Percentiles rank a stretch among this genome's conserved stretches.
These are phyloP conservation scores for Okapia johnstoni DNA, from an alignment of 2,113 vertebrate species.

Conservation along the genomic window DNA sequence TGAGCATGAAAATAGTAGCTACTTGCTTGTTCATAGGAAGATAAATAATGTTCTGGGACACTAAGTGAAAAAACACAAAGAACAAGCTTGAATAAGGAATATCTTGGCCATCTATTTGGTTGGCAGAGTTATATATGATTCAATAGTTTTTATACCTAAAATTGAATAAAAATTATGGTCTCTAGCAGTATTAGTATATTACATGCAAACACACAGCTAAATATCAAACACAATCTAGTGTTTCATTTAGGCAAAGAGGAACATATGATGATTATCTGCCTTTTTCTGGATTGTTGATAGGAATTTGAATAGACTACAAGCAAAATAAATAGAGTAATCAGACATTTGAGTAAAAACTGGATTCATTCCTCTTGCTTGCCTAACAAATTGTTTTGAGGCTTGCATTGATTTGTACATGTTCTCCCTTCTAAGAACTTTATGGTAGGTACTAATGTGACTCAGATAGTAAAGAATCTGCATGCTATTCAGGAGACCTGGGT, in stretches of 20 bases:
- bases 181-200: not conserved
- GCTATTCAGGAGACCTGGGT: not conserved
- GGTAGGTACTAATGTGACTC: not conserved
- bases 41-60: not conserved
- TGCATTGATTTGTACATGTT: not conserved
- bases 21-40: not conserved
- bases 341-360: not conserved
- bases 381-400: not conserved
- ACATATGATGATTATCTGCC: not conserved
- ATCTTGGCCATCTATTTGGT: not conserved
- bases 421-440: not conserved
- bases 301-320: not conserved
- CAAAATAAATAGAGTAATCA: not conserved
- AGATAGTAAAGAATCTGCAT: not conserved
- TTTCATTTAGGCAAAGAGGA: not conserved
- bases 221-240: not conserved
- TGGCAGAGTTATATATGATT: not conserved
- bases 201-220: not conserved
- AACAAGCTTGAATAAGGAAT: not conserved
- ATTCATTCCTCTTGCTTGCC: not conserved
- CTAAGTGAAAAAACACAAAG: not conserved
- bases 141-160: conserved; percentile 26
- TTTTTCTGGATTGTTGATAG: not conserved
- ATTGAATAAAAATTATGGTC: not conserved
- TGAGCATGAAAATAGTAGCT: not conserved